A percentile compares a stretch with the other conserved stretches of the same genome.
These are phyloP conservation scores for Argyrosomus japonicus DNA, from an alignment of 2,113 vertebrate genomes.

Conservation along the genomic window DNA sequence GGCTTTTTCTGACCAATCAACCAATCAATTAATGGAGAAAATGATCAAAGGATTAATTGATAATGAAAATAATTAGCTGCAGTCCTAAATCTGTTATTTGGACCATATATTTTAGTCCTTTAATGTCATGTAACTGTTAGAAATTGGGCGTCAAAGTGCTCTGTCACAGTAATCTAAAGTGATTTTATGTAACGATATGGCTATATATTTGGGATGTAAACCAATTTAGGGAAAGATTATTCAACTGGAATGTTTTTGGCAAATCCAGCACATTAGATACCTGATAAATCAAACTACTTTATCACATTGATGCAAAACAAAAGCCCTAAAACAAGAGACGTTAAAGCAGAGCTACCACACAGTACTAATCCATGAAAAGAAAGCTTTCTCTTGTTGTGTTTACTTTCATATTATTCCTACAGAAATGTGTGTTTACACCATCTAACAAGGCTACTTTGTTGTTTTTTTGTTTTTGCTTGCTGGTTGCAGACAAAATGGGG, in stretches of 20 bases:
- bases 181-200: background rate
- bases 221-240: too few relatives aligned
- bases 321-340: background rate
- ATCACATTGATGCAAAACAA: background rate
- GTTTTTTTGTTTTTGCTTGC: background rate
- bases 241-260: background rate
- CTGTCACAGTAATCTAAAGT: background rate
- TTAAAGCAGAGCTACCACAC: background rate
- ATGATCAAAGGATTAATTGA: too few relatives aligned
- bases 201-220: background rate
- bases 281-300: background rate
- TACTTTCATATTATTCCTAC: background rate
- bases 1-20: too few relatives aligned
- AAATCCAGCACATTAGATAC: background rate
- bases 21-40: too few relatives aligned
- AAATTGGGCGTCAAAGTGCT: background rate
- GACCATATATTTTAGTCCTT: too few relatives aligned
- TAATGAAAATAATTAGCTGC: too few relatives aligned
- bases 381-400: background rate
- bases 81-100: too few relatives aligned
- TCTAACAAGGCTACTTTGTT: background rate
- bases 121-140: too few relatives aligned
- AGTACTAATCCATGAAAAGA: too few relatives aligned
- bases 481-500: conserved; percentile 84
- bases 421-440: background rate